Conservation (phyloP, 35 echinoderm and acorn worm species). For the Stichopus chloronotus region DNA sequence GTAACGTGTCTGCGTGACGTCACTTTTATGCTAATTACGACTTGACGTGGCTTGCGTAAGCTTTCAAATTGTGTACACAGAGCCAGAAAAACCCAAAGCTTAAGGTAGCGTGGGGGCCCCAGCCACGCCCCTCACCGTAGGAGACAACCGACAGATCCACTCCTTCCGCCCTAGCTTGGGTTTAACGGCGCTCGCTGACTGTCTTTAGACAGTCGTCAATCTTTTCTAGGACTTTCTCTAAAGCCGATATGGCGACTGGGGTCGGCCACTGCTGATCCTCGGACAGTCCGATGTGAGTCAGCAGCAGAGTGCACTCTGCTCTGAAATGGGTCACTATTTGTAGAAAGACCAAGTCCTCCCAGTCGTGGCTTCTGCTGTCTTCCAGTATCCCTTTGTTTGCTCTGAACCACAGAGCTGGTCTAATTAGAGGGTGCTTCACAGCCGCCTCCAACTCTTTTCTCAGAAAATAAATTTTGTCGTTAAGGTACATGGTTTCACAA, state of each 20-base stretch:
- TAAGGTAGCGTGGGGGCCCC: too few species aligned
- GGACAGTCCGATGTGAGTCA: background rate
- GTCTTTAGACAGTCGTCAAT: background rate
- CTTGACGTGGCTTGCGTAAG: too few species aligned
- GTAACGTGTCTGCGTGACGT: too few species aligned
- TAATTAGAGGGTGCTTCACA: background rate
- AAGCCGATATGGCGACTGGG: background rate
- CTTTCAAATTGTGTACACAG: too few species aligned
- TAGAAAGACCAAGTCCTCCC: background rate
- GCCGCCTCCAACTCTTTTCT: background rate
- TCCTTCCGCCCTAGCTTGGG: slow-evolving; percentile 7
- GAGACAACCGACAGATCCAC: background rate
- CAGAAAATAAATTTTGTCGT: background rate
- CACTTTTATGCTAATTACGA: too few species aligned
- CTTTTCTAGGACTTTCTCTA: background rate
- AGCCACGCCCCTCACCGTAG: too few species aligned
- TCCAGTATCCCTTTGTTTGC: background rate
- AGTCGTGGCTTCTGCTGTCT: background rate
- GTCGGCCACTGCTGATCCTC: background rate
- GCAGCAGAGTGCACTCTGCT: background rate
- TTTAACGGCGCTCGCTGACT: background rate
- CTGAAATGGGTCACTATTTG: background rate
- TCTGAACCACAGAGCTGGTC: background rate
- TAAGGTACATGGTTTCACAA: background rate
- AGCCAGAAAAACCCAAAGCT: background rate